Base-by-base conservation (phyloP, 2,888 invertebrate species). In the Nebria salina region DNA sequence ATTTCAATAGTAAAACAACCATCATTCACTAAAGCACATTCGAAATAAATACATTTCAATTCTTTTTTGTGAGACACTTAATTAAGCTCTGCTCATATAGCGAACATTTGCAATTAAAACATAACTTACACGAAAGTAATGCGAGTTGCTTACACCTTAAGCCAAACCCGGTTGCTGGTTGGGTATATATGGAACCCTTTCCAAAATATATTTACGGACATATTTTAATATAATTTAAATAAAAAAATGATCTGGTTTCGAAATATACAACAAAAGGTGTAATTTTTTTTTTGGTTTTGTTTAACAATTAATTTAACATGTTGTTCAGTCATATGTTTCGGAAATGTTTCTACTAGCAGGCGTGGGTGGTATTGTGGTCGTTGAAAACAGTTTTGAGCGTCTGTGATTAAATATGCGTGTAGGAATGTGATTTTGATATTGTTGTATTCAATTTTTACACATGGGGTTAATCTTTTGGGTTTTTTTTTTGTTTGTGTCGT, bases 331-430 rank as follows among this genome's bases (percentile, higher is more conserved):
- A 84, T 85, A 85, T 85, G 85, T 86, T 85, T 84, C 85, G 85
- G 85, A 85, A 86, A 86, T 86, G 85, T 85, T 85, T 85, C 85
- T 82, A 84, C 83, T 83, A 65, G 54, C 42, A 68, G 66, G 80
- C 65, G 75, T 54, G 80, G 79, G 80, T 20, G 80, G 82, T 73
- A 42, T 72, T 78, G 79, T 26, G 82, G 79, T 82, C 66, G 79
- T 73, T 72, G 65, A 77, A 83, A 82, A 68, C 79, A 79, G 72
- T 81, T 78, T 82, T 77, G 76, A 72, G 66, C 65, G 70, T 66
- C 43, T 83, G 66, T 76, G 65, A 80, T 54, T 54, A 54, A 54
- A 54, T 54, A 54, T 54, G 54, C 54, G 54, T 54, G 13, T 8
- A 66, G 76, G 75, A 80, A 81, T 54, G 54, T 68, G 73, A 66